A percentile compares a stretch with the other conserved stretches of the same genome.
Evolutionary conservation across 1,140 invertebrate genomes (phyloP).

Genomic region (Pygmarrhopalites habei): DNA sequence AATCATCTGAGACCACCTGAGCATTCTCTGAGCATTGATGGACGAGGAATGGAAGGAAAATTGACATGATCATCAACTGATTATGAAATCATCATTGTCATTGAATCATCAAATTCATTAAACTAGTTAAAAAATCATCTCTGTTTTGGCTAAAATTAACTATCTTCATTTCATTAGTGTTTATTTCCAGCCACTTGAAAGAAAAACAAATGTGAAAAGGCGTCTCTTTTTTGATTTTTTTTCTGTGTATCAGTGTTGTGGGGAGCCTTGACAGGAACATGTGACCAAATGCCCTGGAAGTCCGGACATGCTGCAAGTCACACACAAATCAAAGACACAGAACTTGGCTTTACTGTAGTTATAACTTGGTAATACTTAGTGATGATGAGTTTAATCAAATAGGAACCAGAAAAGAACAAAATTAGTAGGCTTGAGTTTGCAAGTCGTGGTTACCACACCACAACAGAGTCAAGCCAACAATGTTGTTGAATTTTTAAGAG

Average conservation of each 20-base stretch:
- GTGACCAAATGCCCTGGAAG: conserved; percentile 35
- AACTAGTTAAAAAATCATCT: conserved; percentile 13
- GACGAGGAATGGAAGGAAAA: too few relatives aligned
- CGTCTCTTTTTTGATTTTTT: conserved; percentile 40
- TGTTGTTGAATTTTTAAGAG: conserved; percentile 12
- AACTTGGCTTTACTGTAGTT: conserved; percentile 33
- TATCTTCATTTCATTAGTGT: conserved; percentile 23
- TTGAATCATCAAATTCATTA: too few relatives aligned
- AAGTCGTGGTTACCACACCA: not conserved
- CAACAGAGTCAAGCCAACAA: not conserved
- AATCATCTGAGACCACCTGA: too few relatives aligned
- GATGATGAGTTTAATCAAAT: conserved; percentile 11
- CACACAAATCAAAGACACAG: conserved; percentile 21
- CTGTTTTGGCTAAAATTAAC: too few relatives aligned
- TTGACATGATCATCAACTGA: not conserved
- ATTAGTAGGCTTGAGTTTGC: too few relatives aligned
- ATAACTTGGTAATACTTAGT: conserved; percentile 34
- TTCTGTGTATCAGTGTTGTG: conserved; percentile 40
- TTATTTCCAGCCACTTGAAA: conserved; percentile 20
- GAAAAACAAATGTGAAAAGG: conserved; percentile 33
- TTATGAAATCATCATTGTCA: too few relatives aligned
- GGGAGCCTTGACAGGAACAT: too few relatives aligned
- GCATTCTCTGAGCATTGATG: too few relatives aligned
- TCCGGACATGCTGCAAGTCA: conserved; percentile 26
- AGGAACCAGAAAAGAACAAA: too few relatives aligned